A percentile compares a stretch with the other conserved stretches of the same genome.
Evolutionary conservation across 2,888 invertebrate species (phyloP).

Genomic region (Andrena trimmerana): DNA sequence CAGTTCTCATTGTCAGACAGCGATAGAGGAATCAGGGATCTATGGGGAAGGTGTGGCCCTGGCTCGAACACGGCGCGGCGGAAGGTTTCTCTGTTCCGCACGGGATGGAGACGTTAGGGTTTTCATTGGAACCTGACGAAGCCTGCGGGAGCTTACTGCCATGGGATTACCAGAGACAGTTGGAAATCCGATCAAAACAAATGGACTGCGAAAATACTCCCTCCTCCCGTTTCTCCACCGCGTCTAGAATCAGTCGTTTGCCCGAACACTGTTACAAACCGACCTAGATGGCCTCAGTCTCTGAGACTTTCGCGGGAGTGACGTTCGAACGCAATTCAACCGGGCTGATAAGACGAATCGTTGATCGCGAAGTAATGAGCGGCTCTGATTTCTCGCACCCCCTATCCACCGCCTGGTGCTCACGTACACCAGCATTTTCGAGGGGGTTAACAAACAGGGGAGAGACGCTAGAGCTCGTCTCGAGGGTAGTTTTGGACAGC

Average conservation of each 20-base stretch:
- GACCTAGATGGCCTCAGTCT: conserved; percentile 79
- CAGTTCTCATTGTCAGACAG: background rate
- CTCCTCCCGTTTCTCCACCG: conserved; percentile 77
- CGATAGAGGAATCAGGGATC: conserved; percentile 29
- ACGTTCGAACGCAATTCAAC: conserved; percentile 75
- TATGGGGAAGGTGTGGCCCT: conserved; percentile 44
- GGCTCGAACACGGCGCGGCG: conserved; percentile 37
- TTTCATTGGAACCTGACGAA: conserved; percentile 82
- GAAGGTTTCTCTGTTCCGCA: conserved; percentile 40
- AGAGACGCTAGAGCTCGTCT: conserved; percentile 17
- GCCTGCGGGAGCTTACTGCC: conserved; percentile 80
- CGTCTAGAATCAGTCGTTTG: conserved; percentile 83
- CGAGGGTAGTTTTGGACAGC: conserved; percentile 38
- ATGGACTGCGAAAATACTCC: conserved; percentile 82
- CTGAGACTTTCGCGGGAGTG: conserved; percentile 55
- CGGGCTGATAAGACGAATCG: conserved; percentile 81
- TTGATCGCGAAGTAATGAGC: conserved; percentile 82
- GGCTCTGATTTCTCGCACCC: conserved; percentile 51
- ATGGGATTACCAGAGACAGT: conserved; percentile 83
- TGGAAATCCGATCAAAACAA: conserved; percentile 84
- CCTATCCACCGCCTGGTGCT: conserved; percentile 33
- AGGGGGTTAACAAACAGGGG: conserved; percentile 46
- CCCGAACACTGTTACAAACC: conserved; percentile 55
- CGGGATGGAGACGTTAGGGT: conserved; percentile 79
- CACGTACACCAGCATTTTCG: conserved; percentile 23